Evolutionary conservation across 2,888 invertebrate species (phyloP), one percentile per base, ranked within the genome.

Genomic region (Amphipoea oculea): DNA sequence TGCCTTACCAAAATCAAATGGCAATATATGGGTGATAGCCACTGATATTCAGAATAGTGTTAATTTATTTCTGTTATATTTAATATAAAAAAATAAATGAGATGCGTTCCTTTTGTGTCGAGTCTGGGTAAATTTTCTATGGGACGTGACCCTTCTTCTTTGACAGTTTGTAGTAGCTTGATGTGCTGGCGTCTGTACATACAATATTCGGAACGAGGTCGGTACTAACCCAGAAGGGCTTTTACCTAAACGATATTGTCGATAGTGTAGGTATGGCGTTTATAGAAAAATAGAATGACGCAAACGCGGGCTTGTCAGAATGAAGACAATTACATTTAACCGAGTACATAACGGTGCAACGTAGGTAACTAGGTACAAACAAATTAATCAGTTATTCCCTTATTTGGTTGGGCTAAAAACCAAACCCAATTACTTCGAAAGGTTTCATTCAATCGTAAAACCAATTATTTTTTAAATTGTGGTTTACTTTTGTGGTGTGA

Each of bases 231-330:
- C 51, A 42, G 76, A 51, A 54, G 12, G 40, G 48, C 14, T 57
- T n/a, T 45, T n/a, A 40, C n/a, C 36, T 4, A 57, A 29, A 6
- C 57, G n/a, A 29, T 23, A 3, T 67, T 67, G 40, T 23, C 11
- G 4, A 40, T 57, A 20, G 29, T 60, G 17, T 48, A 29, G 29
- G 29, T 29, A 48, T 57, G 14, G n/a, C 29, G 23, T 48, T 48
- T 40, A 65, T 57, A 48, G 40, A 60, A 66, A 60, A 68, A 42
- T 51, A 3, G 17, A 65, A 65, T 79, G 72, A 79, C 73, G 45
- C 29, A 72, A 79, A 48, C 2, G 17, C 11, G 36, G 14, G 20
- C 63, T 57, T 45, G 14, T 36, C 51, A 36, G 36, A 71, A 70
- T 51, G 17, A 70, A n/a, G 0, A 14, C 11, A 45, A 36, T 45